These are phyloP conservation scores for Sebastes minor DNA, from an alignment of 2,797 vertebrate species.

Conservation along the genomic window DNA sequence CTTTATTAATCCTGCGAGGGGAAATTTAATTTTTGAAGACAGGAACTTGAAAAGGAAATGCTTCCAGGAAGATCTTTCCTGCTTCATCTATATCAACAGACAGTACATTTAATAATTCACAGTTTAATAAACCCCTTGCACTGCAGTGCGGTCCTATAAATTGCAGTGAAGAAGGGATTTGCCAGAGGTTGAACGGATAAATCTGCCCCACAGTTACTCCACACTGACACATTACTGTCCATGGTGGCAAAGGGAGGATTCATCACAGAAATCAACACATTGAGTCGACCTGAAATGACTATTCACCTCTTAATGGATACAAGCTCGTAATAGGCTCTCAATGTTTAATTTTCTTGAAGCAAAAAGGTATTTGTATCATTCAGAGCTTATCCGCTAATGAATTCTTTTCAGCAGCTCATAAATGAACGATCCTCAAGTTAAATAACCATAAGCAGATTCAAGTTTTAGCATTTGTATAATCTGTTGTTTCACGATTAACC, in stretches of 20 bases:
- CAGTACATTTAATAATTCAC: conserved; percentile 24
- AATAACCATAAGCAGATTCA: no score
- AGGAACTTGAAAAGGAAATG: background rate
- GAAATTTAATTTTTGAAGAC: background rate
- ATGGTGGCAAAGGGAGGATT: background rate
- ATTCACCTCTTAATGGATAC: background rate
- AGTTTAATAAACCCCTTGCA: conserved; percentile 11
- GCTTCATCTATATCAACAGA: background rate
- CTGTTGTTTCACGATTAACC: no score
- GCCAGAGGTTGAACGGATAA: conserved; percentile 1
- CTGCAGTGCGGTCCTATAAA: background rate
- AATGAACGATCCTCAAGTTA: background rate
- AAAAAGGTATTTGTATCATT: background rate
- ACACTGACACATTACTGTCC: background rate
- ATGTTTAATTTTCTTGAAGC: background rate
- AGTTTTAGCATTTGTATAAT: no score
- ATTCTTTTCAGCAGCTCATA: background rate
- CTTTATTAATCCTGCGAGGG: background rate
- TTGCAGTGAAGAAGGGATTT: background rate
- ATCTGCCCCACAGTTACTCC: background rate
- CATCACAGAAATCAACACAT: conserved; percentile 11
- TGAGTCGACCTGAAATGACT: background rate
- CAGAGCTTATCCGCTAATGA: background rate
- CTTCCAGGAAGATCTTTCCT: background rate
- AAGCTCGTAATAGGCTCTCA: background rate